Percentiles rank a stretch among this genome's conserved stretches.
Conservation (phyloP, 2,797 vertebrate species). For the Atherinosoma microstoma region DNA sequence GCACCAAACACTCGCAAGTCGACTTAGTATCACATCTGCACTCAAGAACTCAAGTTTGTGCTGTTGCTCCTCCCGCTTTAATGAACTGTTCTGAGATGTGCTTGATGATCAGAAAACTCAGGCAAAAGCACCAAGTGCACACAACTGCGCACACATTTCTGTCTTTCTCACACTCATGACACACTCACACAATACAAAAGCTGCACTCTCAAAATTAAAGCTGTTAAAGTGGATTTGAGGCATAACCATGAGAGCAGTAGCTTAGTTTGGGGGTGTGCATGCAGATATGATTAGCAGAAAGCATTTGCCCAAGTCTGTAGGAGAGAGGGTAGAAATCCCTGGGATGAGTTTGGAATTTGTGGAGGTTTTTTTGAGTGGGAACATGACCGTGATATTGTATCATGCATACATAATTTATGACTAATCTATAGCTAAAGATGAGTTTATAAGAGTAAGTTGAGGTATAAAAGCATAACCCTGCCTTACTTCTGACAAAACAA, state of each 20-base stretch:
- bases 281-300: conserved; percentile 67
- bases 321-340: conserved; percentile 46
- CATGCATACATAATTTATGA: conserved; percentile 35
- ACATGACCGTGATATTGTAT: conserved; percentile 20
- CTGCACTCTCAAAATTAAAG: conserved; percentile 72
- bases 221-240: conserved; percentile 78
- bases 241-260: conserved; percentile 65
- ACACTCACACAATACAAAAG: conserved; percentile 37
- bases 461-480: conserved; percentile 5
- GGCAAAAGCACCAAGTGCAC: conserved; percentile 29
- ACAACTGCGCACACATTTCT: conserved; percentile 16
- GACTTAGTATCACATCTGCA: conserved; percentile 67
- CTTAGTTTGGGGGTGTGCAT: conserved; percentile 58
- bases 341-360: conserved; percentile 41
- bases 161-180: conserved; percentile 8
- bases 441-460: conserved; percentile 17
- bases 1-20: conserved; percentile 56
- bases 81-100: conserved; percentile 60
- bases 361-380: conserved; percentile 14
- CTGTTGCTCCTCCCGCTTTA: conserved; percentile 62
- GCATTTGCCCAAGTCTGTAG: conserved; percentile 55
- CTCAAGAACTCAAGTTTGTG: conserved; percentile 63
- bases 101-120: conserved; percentile 37
- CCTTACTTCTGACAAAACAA: too few species aligned
- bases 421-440: conserved; percentile 28